Evolutionary conservation across 2,113 vertebrate species (phyloP).

Genomic region (Nansenia antarctica): DNA sequence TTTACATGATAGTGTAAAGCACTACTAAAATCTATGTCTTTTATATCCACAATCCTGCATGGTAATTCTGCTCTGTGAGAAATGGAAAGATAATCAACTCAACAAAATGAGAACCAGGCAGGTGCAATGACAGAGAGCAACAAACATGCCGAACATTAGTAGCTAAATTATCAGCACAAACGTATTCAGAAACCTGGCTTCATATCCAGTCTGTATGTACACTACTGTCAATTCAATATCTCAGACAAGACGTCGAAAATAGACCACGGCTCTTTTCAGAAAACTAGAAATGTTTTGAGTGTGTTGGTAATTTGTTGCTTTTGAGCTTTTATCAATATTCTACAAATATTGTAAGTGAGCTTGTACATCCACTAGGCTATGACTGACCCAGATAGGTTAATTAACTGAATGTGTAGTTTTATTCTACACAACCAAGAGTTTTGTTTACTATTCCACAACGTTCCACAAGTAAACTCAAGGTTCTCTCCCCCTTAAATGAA

Average conservation of each 20-base stretch:
- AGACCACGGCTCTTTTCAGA: conserved; percentile 29
- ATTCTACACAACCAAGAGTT: conserved; percentile 80
- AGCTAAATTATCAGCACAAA: conserved; percentile 50
- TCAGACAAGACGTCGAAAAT: conserved; percentile 63
- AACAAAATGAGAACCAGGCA: conserved; percentile 23
- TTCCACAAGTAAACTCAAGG: conserved; percentile 86
- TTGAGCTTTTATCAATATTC: neutral
- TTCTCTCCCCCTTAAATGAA: conserved; percentile 76
- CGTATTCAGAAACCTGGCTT: conserved; percentile 67
- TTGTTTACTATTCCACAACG: conserved; percentile 87
- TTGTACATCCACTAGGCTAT: conserved; percentile 16
- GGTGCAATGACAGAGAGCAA: conserved; percentile 30
- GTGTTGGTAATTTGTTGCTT: conserved; percentile 18
- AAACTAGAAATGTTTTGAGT: neutral
- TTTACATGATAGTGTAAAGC: neutral
- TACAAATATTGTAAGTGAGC: neutral
- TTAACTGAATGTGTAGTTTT: conserved; percentile 79
- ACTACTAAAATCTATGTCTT: neutral
- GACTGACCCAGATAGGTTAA: neutral
- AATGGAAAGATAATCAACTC: conserved; percentile 34
- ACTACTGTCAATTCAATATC: conserved; percentile 63
- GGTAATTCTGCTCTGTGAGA: conserved; percentile 18
- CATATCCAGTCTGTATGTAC: conserved; percentile 67
- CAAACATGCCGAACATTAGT: conserved; percentile 26
- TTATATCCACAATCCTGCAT: conserved; percentile 16